Base-by-base conservation (phyloP, 92 coral and sea anemone species). In the Palythoa grandis region DNA sequence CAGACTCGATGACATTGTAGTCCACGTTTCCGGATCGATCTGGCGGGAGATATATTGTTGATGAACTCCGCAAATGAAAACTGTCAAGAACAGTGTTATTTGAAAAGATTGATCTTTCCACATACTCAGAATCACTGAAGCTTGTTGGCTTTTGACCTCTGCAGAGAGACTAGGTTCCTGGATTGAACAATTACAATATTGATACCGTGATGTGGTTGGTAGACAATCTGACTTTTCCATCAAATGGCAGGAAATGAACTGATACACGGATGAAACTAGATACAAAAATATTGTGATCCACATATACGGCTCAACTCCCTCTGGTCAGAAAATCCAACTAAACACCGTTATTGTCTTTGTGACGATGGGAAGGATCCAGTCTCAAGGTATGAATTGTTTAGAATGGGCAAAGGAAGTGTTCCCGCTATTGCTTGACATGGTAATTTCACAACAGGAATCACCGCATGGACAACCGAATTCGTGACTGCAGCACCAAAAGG, bases 251-350 rank as follows among this genome's bases (percentile, higher is more conserved):
- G 72, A 78, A 37, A 22, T 47, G 35, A 47, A 61, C 3, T 22
- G 52, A 8, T 19, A 60, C n/a, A 65, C 72, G 7, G 58, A 78
- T 10, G 83, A 60, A 37, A 23, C 68, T 10, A 78, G 60, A 78
- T 78, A 72, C 24, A 72, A 40, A 58, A 78, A 78, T 56, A 78
- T 78, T 38, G 54, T 78, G 16, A 53, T 77, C 7, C 82, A 77
- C 67, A 25, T 60, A 7, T 78, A 16, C 56, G 25, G 53, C 23
- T 35, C 70, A 61, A 78, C 83, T 22, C 71, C 83, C 14, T 78
- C 72, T 37, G 83, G 70, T 65, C 37, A 35, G 4, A 72, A 78
- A 48, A 58, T 60, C 43, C 54, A 58, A 17, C 48, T 20, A 5
- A 58, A 37, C 15, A 78, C 83, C 35, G 24, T 78, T 13, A 78